Evolutionary conservation across 2,113 vertebrate genomes (phyloP).

Genomic region (Pseudonaja textilis): DNA sequence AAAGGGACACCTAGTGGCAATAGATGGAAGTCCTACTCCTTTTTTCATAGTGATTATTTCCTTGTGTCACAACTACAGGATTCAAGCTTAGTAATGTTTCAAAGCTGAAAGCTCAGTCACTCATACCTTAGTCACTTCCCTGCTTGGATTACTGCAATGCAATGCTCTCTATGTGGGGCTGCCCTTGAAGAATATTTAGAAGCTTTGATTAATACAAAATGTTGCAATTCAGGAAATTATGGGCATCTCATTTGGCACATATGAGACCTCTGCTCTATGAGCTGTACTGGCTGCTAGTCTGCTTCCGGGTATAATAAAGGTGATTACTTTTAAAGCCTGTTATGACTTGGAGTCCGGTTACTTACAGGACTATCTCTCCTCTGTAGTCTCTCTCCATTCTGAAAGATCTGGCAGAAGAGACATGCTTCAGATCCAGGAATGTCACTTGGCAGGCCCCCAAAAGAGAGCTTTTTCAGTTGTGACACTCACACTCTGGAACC

Average conservation of each 20-base stretch:
- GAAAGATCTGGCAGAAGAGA: not conserved
- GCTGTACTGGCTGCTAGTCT: not conserved
- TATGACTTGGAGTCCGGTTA: not conserved
- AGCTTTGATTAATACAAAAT: not conserved
- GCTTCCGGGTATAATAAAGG: not conserved
- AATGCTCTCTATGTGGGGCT: not conserved
- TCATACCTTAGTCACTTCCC: not conserved
- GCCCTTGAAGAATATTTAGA: not conserved
- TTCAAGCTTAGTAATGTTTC: not conserved
- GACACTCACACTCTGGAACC: not conserved
- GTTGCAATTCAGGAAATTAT: not conserved
- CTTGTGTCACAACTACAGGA: not conserved
- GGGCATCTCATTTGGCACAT: not conserved
- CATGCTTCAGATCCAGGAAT: not conserved
- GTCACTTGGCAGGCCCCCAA: not conserved
- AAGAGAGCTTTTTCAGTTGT: not conserved
- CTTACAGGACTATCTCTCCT: not conserved
- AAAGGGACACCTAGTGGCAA: constrained; percentile 17
- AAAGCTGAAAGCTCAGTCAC: not conserved
- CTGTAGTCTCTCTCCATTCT: not conserved
- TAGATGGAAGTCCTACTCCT: not conserved
- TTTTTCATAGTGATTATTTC: not conserved
- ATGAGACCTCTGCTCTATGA: not conserved
- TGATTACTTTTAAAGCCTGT: not conserved
- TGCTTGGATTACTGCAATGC: not conserved